phyloP scores from a whole-genome alignment of 2,113 vertebrate genomes.

The Nothoprocta perdicaria region DNA sequence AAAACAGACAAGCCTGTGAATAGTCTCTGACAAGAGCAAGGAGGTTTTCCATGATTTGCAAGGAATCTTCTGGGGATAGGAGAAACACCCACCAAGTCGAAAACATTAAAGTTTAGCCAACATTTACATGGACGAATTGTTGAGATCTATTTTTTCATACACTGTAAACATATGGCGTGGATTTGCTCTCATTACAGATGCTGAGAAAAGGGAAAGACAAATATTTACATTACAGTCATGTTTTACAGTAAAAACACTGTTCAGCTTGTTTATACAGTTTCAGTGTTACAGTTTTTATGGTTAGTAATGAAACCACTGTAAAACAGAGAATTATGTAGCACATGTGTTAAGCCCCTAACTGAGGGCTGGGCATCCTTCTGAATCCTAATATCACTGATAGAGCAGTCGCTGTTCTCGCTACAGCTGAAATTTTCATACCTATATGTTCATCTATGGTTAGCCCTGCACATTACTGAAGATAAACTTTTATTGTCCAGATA shows the following conservation, averaged over 20 bases:
- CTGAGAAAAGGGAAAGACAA: conserved; percentile 83
- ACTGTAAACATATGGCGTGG: conserved; percentile 84
- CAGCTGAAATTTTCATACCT: background rate
- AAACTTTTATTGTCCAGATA: conserved; percentile 36
- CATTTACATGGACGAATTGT: conserved; percentile 66
- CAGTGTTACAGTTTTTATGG: conserved; percentile 87
- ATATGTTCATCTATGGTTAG: background rate
- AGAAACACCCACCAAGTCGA: background rate
- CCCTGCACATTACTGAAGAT: background rate
- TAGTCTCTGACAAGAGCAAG: background rate
- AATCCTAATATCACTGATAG: conserved; percentile 2
- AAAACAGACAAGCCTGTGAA: background rate
- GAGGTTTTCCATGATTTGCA: background rate
- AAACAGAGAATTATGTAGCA: conserved; percentile 85
- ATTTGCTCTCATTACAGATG: conserved; percentile 84
- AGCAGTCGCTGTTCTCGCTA: background rate
- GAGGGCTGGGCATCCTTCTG: conserved; percentile 34
- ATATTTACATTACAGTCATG: conserved; percentile 86
- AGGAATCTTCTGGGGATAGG: conserved; percentile 24
- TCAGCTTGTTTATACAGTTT: conserved; percentile 90
- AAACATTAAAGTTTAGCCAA: conserved; percentile 57
- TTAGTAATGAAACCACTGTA: conserved; percentile 86
- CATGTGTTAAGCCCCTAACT: conserved; percentile 76
- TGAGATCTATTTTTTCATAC: conserved; percentile 62
- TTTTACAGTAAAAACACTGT: conserved; percentile 88